phyloP scores from a whole-genome alignment of 2,888 invertebrate species.

The Camponotus fellah region DNA sequence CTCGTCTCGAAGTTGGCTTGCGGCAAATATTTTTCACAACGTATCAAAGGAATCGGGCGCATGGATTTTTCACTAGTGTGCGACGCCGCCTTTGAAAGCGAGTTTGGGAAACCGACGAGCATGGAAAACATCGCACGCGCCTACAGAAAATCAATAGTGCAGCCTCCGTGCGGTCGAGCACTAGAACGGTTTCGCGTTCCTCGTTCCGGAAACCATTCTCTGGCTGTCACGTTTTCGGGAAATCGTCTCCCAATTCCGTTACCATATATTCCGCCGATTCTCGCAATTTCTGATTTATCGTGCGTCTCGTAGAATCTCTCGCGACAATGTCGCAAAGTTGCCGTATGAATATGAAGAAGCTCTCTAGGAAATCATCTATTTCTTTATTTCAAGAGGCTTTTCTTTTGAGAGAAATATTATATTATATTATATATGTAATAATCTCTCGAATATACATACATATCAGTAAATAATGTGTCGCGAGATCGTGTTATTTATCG shows the following conservation, averaged over 20 bases:
- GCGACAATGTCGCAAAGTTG: background rate
- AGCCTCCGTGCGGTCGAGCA: conserved; percentile 66
- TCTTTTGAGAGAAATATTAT: background rate
- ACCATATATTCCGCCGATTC: conserved; percentile 11
- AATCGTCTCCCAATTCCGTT: conserved; percentile 34
- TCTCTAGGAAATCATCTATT: background rate
- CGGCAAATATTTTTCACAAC: conserved; percentile 40
- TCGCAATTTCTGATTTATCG: conserved; percentile 43
- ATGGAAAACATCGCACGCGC: conserved; percentile 75
- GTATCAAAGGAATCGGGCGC: conserved; percentile 22
- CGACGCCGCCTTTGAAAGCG: conserved; percentile 64
- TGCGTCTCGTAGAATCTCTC: background rate
- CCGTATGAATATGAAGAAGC: background rate
- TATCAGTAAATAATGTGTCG: background rate
- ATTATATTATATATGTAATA: background rate
- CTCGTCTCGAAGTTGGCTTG: background rate
- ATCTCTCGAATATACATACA: background rate
- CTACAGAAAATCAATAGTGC: conserved; percentile 76
- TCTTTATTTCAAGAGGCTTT: background rate
- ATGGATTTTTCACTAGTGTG: conserved; percentile 34
- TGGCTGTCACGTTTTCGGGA: conserved; percentile 45
- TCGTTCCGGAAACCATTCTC: conserved; percentile 55
- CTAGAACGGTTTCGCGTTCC: conserved; percentile 61
- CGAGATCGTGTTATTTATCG: background rate
- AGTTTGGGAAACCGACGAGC: conserved; percentile 60